Conservation (phyloP, 1,140 invertebrate species). For the Cotesia typhae region DNA sequence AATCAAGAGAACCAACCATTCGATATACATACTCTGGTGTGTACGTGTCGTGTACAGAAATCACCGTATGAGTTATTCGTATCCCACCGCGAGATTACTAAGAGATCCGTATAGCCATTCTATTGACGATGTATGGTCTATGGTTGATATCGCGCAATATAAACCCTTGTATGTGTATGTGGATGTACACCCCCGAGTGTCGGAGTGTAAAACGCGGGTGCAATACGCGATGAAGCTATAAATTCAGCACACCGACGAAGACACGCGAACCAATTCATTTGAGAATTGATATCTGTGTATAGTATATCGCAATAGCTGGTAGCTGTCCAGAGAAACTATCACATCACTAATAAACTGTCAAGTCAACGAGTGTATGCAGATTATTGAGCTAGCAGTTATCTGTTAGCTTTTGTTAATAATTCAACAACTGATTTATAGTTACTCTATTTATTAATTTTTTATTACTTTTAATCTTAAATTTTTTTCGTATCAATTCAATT, state of each 20-base stretch:
- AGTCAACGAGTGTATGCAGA: background rate
- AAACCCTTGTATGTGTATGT: background rate
- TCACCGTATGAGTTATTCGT: conserved; percentile 34
- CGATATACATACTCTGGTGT: conserved; percentile 25
- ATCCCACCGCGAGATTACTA: background rate
- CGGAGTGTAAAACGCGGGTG: background rate
- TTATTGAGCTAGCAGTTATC: too few species aligned
- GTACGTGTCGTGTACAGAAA: conserved; percentile 29
- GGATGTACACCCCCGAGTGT: conserved; percentile 25
- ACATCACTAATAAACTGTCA: conserved; percentile 7
- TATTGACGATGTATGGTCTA: too few species aligned
- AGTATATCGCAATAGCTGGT: conserved; percentile 8
- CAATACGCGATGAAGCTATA: conserved; percentile 60
- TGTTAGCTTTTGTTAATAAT: too few species aligned
- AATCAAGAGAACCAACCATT: background rate
- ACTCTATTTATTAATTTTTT: too few species aligned
- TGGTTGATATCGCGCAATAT: too few species aligned
- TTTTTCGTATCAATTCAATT: too few species aligned
- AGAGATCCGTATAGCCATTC: conserved; percentile 1
- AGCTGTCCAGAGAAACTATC: background rate
- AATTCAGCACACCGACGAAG: conserved; percentile 54
- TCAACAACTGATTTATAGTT: too few species aligned
- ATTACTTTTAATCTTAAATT: too few species aligned
- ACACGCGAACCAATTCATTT: conserved; percentile 61
- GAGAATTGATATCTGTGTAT: conserved; percentile 37